Evolutionary conservation across 2,888 invertebrate genomes (phyloP).

Genomic region (Cacoxenus indagator): DNA sequence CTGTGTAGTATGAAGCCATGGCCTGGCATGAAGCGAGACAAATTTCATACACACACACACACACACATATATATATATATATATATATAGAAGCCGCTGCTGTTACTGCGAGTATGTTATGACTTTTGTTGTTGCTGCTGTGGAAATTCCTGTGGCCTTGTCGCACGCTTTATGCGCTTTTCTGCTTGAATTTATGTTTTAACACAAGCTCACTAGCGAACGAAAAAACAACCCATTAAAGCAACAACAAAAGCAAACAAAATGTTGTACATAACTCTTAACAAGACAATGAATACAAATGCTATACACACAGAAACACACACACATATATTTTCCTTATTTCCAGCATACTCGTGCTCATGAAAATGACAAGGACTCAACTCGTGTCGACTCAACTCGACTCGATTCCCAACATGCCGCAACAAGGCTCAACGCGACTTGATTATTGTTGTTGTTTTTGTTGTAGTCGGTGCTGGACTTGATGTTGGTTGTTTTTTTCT

Average conservation of each 20-base stretch:
- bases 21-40: slow-evolving; percentile 1
- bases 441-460: neutral
- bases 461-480: neutral
- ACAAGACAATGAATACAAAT: slow-evolving; percentile 51
- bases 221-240: too few relatives aligned
- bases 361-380: neutral
- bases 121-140: slow-evolving; percentile 46
- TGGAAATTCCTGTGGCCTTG: slow-evolving; percentile 64
- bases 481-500: neutral
- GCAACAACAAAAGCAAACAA: slow-evolving; percentile 6
- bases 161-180: slow-evolving; percentile 59
- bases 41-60: slow-evolving; percentile 20
- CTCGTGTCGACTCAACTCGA: neutral
- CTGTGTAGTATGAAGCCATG: slow-evolving; percentile 16
- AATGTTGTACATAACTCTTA: slow-evolving; percentile 42
- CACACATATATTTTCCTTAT: neutral
- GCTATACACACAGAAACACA: slow-evolving; percentile 21
- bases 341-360: neutral
- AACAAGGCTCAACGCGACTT: neutral
- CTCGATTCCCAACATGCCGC: neutral
- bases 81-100: neutral
- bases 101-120: slow-evolving; percentile 50
- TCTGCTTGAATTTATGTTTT: slow-evolving; percentile 61
- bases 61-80: slow-evolving; percentile 11
- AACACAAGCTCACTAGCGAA: slow-evolving; percentile 41